Evolutionary conservation across 2,888 invertebrate species (phyloP).

Genomic region (Mesopsocus fuscifrons): DNA sequence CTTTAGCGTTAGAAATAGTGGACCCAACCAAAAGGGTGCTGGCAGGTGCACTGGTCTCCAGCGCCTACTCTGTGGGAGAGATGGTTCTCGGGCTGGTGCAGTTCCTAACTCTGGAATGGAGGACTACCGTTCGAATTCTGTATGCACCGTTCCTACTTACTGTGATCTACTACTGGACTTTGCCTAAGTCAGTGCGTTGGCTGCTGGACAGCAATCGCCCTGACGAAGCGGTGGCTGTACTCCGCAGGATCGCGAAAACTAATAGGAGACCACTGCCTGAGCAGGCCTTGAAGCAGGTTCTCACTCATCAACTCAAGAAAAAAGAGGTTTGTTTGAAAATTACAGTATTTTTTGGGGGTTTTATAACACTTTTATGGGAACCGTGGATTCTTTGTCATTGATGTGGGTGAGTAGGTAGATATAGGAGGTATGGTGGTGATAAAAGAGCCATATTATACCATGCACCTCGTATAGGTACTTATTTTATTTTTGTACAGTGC

Average conservation of each 20-base stretch:
- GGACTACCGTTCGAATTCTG: background rate
- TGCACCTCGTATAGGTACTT: no score
- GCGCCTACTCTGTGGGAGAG: background rate
- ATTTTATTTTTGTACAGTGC: no score
- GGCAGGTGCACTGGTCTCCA: background rate
- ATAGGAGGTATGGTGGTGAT: no score
- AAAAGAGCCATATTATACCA: no score
- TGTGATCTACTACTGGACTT: conserved; percentile 23
- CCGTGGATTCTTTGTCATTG: no score
- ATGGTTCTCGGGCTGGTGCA: background rate
- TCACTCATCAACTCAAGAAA: no score
- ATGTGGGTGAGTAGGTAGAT: no score
- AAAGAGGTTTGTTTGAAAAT: no score
- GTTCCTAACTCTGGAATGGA: background rate
- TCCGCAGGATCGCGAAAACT: conserved; percentile 30
- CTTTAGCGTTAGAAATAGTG: background rate
- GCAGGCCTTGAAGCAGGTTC: no score
- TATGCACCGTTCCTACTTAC: background rate
- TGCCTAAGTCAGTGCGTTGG: conserved; percentile 49
- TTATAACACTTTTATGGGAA: no score
- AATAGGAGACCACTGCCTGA: background rate
- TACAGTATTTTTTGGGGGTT: no score
- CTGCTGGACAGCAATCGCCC: conserved; percentile 34
- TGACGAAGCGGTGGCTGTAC: conserved; percentile 32
- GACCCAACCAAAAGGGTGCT: background rate